phyloP scores from a whole-genome alignment of 2,797 vertebrate genomes.

The Hippocampus kuda region DNA sequence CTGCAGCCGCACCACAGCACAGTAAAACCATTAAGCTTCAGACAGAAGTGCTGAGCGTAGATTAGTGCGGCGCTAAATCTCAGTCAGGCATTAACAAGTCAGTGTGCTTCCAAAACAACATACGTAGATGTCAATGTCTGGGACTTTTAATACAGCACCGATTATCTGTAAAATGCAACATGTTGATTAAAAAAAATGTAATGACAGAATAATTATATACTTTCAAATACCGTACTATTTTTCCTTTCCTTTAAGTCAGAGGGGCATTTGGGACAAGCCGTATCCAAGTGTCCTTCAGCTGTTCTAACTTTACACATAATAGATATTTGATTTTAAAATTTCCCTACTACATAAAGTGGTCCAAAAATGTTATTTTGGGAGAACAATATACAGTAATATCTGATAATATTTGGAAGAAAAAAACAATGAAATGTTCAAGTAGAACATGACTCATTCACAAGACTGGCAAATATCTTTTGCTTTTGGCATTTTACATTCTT shows the following conservation, averaged over 20 bases:
- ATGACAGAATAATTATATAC: not conserved
- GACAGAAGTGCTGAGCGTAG: conserved; percentile 53
- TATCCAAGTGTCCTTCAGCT: not conserved
- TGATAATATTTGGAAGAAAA: not conserved
- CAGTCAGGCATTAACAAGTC: conserved; percentile 33
- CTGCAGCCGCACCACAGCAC: conserved; percentile 39
- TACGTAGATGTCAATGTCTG: not conserved
- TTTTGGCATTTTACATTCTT: too few species aligned
- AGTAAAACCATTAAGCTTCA: conserved; percentile 49
- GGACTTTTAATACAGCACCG: not conserved
- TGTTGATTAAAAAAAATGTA: not conserved
- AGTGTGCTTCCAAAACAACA: conserved; percentile 5
- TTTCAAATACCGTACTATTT: not conserved
- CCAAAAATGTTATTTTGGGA: not conserved
- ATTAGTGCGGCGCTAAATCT: conserved; percentile 41
- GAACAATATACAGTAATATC: not conserved
- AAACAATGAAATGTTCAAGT: too few species aligned
- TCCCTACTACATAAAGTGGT: not conserved
- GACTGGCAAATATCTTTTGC: too few species aligned
- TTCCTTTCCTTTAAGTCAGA: not conserved
- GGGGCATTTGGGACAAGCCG: not conserved
- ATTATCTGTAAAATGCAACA: not conserved
- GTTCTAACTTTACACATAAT: not conserved
- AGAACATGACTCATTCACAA: too few species aligned
- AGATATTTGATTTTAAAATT: not conserved